Evolutionary conservation across 2,113 vertebrate genomes (phyloP).

Genomic region (Oryctolagus cuniculus): DNA sequence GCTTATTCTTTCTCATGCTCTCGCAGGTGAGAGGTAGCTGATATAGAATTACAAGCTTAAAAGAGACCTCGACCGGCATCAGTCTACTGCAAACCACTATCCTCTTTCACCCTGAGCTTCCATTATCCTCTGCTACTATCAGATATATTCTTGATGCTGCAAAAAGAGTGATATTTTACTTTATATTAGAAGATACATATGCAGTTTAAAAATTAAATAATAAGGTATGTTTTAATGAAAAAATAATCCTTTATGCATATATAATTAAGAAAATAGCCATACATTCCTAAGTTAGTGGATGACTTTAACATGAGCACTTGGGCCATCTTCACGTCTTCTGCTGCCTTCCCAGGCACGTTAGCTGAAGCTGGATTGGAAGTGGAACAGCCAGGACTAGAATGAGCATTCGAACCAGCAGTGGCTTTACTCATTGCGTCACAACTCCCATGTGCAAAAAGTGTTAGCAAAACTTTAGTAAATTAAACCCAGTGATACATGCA

Average conservation of each 20-base stretch:
- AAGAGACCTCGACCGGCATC: background rate
- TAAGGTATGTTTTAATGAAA: background rate
- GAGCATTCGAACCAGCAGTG: too few relatives aligned
- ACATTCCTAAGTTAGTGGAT: background rate
- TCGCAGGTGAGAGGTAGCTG: background rate
- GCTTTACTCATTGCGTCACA: too few relatives aligned
- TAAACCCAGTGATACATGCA: too few relatives aligned
- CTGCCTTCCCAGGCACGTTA: too few relatives aligned
- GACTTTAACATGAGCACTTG: background rate
- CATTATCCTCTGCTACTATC: background rate
- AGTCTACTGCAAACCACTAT: background rate
- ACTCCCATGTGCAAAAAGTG: background rate
- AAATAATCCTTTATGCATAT: background rate
- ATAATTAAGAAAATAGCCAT: background rate
- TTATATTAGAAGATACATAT: background rate
- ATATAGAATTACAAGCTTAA: background rate
- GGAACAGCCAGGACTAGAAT: too few relatives aligned
- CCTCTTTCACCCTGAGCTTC: fast-evolving
- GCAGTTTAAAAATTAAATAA: background rate
- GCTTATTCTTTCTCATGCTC: background rate
- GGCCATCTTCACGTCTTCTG: too few relatives aligned
- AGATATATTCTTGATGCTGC: background rate
- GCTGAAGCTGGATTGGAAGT: too few relatives aligned
- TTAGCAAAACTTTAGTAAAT: background rate
- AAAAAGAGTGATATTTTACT: background rate